Evolutionary conservation across 2,113 vertebrate species (phyloP), one percentile per base, ranked within the genome.

Genomic region (Cyprinodon variegatus): DNA sequence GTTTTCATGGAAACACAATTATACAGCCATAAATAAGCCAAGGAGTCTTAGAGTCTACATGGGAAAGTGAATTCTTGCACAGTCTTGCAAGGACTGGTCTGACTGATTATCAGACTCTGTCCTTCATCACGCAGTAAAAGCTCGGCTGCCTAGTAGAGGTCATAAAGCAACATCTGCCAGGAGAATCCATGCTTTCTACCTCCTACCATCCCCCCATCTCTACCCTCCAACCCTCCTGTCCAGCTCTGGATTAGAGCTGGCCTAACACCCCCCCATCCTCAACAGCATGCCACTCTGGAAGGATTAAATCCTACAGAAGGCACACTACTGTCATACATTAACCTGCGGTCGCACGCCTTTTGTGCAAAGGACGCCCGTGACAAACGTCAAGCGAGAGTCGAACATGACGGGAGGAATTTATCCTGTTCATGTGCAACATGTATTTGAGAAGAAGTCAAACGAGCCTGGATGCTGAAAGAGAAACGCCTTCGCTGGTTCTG

Each of bases 151-250:
- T 61, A 61, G n/a, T 36, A 0, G 72, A 85, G 86, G 82, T 88
- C 87, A 82, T 12, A 67, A 67, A 83, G 78, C 83, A 91, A 91
- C 90, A 90, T 91, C 91, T 93, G 90, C 67, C 88, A 81, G 70
- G 53, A 39, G 61, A 4, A 38, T 48, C 60, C 72, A 74, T 46
- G 74, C 61, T 57, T 37, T 22, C 71, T 65, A 48, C 78, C 43
- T 71, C n/a, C 76, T 65, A 37, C 72, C 85, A 60, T 64, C 71
- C 78, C 29, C 79, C 75, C 70, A 72, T 37, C n/a, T 39, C 1
- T 20, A 4, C 37, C 57, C 41, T 15, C n/a, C 60, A n/a, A 38
- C n/a, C 59, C 40, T 76, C 50, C 72, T 61, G 80, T 76, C 80
- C 89, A 83, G 68, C 65, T 74, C 68, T 76, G 90, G 90, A 92